phyloP scores from a whole-genome alignment of 2,888 invertebrate genomes.

The Trissoscelio sp. region DNA sequence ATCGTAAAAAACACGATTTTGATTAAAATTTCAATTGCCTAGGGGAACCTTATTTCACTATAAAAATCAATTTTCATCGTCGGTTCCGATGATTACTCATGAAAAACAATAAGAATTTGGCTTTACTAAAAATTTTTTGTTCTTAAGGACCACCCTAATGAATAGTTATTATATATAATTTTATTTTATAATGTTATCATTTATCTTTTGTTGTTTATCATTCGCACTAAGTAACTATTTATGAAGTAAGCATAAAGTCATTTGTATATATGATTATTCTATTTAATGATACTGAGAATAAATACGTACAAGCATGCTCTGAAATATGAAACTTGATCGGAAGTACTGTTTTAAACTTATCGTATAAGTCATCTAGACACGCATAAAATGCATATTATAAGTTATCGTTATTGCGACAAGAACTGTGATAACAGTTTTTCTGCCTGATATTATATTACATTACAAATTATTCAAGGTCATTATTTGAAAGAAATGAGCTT shows the following conservation, averaged over 20 bases:
- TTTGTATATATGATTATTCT: background rate
- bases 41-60: no score
- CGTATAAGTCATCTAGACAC: conserved; percentile 6
- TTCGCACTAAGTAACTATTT: no score
- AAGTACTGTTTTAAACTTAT: background rate
- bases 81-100: no score
- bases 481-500: conserved; percentile 3
- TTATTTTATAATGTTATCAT: no score
- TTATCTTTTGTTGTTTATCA: no score
- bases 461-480: conserved; percentile 10
- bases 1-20: no score
- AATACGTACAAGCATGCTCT: conserved; percentile 11
- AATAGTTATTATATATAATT: no score
- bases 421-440: conserved; percentile 11
- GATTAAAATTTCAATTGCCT: no score
- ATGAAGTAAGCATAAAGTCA: background rate
- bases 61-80: no score
- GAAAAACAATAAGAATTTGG: no score
- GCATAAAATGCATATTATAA: conserved; percentile 7
- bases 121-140: no score
- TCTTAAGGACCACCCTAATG: no score
- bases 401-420: background rate
- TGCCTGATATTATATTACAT: background rate
- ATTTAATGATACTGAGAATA: conserved; percentile 12
- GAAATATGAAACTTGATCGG: conserved; percentile 12